These are phyloP conservation scores for Spodoptera frugiperda DNA, from an alignment of 1,140 invertebrate species.

Conservation along the genomic window DNA sequence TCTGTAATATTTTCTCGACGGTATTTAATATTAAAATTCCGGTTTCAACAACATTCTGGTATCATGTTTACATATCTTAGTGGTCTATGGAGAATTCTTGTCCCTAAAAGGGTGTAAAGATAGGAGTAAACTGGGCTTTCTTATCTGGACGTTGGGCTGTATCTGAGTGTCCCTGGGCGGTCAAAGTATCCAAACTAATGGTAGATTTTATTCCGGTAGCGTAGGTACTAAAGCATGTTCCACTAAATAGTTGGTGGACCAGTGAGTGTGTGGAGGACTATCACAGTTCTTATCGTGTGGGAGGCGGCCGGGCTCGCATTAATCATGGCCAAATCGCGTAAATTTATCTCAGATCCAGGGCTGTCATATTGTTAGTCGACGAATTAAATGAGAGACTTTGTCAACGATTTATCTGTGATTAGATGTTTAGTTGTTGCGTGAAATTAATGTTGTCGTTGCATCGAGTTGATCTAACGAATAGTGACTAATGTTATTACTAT, in stretches of 20 bases:
- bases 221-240: conserved; percentile 9
- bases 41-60: background rate
- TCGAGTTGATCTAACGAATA: too few relatives aligned
- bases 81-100: background rate
- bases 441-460: too few relatives aligned
- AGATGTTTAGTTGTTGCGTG: background rate
- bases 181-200: conserved; percentile 26
- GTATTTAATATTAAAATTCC: background rate
- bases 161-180: conserved; percentile 3
- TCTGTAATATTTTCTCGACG: conserved; percentile 1
- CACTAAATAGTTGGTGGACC: conserved; percentile 17
- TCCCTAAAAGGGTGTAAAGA: conserved; percentile 12
- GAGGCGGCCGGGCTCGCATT: conserved; percentile 22
- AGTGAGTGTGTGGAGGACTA: background rate
- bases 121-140: background rate
- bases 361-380: conserved; percentile 32
- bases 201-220: conserved; percentile 11
- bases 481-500: too few relatives aligned
- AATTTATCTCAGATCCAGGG: conserved; percentile 39
- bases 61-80: background rate
- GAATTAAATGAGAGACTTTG: conserved; percentile 29
- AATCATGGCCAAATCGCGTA: conserved; percentile 46
- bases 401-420: conserved; percentile 5
- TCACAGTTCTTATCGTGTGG: conserved; percentile 8
- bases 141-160: background rate